Evolutionary conservation across 2,113 vertebrate species (phyloP).

Genomic region (Oplegnathus fasciatus): DNA sequence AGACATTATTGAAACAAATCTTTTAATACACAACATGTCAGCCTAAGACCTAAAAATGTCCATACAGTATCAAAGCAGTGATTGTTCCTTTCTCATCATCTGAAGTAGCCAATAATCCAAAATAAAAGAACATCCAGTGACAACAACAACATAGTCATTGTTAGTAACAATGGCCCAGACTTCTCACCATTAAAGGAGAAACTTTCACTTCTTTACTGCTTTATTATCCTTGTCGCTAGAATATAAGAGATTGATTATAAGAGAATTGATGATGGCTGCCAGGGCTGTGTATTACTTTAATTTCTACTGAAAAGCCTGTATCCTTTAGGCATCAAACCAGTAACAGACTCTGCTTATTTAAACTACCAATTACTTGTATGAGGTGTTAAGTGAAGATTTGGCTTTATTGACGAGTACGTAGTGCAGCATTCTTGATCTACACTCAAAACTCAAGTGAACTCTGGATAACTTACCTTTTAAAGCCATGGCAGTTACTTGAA

Average conservation of each 20-base stretch:
- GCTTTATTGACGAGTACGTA: not conserved
- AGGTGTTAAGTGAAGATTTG: not conserved
- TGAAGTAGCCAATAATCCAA: conserved; percentile 8
- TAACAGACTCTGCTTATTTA: conserved; percentile 12
- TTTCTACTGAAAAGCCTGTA: conserved; percentile 45
- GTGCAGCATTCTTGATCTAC: conserved; percentile 29
- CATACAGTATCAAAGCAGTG: not conserved
- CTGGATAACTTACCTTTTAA: conserved; percentile 54
- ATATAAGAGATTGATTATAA: conserved; percentile 28
- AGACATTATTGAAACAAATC: not conserved
- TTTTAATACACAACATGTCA: not conserved
- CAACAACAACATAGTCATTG: not conserved
- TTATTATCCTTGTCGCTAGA: conserved; percentile 55
- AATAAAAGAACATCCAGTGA: conserved; percentile 11
- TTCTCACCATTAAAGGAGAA: conserved; percentile 11
- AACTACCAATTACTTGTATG: conserved; percentile 34
- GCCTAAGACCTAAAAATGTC: not conserved
- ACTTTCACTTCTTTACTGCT: conserved; percentile 33
- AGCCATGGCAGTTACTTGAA: conserved; percentile 30
- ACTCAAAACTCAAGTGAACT: conserved; percentile 46
- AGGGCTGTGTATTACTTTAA: conserved; percentile 28
- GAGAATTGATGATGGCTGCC: conserved; percentile 46
- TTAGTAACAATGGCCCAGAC: conserved; percentile 1
- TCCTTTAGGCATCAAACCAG: conserved; percentile 22
- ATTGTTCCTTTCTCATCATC: not conserved